These are phyloP conservation scores for Leucozona laternaria DNA, from an alignment of 2,888 invertebrate genomes.

Conservation along the genomic window DNA sequence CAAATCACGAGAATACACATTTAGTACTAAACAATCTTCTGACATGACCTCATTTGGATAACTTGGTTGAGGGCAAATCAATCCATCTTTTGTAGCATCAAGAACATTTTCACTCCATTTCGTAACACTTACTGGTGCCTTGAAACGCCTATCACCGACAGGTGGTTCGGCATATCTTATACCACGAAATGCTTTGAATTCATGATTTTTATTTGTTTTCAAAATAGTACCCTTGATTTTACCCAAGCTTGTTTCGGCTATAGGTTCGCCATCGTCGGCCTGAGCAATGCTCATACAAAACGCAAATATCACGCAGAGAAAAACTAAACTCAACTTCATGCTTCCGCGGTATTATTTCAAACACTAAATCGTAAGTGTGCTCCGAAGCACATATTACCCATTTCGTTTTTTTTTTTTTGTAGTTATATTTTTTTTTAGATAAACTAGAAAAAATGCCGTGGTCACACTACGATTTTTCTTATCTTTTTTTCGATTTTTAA, in stretches of 20 bases:
- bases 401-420: too few relatives aligned
- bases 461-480: too few relatives aligned
- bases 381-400: too few relatives aligned
- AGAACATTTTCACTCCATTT: slow-evolving; percentile 80
- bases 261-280: slow-evolving; percentile 18
- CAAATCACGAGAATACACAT: slow-evolving; percentile 85
- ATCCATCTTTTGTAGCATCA: slow-evolving; percentile 83
- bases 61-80: slow-evolving; percentile 80
- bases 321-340: background rate
- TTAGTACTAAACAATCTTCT: slow-evolving; percentile 88
- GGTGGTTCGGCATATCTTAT: slow-evolving; percentile 84
- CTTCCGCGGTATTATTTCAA: background rate
- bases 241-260: slow-evolving; percentile 80
- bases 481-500: too few relatives aligned
- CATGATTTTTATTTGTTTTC: slow-evolving; percentile 81
- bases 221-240: slow-evolving; percentile 82
- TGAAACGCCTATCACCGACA: slow-evolving; percentile 83
- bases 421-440: too few relatives aligned
- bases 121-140: slow-evolving; percentile 79
- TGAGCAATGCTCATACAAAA: background rate
- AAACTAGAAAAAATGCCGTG: too few relatives aligned
- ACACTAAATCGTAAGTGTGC: background rate
- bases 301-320: background rate
- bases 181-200: slow-evolving; percentile 84
- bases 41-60: slow-evolving; percentile 79